Evolutionary conservation across 2,888 invertebrate genomes (phyloP), one percentile per base, ranked within the genome.

Genomic region (Allacma fusca): DNA sequence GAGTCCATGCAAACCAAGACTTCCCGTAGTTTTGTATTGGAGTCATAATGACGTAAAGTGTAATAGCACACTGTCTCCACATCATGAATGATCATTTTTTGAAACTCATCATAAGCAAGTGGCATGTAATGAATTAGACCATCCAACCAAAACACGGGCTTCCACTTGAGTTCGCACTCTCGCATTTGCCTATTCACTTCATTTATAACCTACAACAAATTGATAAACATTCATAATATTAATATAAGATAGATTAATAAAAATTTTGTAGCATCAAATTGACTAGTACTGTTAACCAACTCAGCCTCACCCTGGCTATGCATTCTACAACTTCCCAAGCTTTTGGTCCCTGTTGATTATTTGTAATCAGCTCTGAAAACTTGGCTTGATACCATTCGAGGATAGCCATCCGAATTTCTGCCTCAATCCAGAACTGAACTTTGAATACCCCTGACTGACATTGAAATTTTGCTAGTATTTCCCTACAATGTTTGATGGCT

Each of bases 21-120:
- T 44, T 62, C 59, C 29, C 82, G 64, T 2, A 83, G 57, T 29
- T 77, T 77, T 19, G 73, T 65, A 72, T 79, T 78, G 24, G 80
- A 79, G 59, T 78, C 71, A 24, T 75, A 80, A n/a, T 77, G 28
- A 16, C 44, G 13, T 1, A 82, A 74, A 50, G 82, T 64, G 23
- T 65, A 29, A 77, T 79, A 81, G 34, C 83, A 82, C 23, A 80
- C 44, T 1, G 76, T 44, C 76, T 83, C 83, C 50, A 84, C 80
- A 69, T 84, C 84, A 28, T 83, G 81, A 74, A 83, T 78, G 21
- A 83, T 78, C 81, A 83, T 80, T 71, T 84, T 84, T 44, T 84
- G 83, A 5, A 83, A 76, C 44, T 84, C 84, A 59, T 83, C 82
- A 57, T 80, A 84, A 0, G 80, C 78, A 1, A 82, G 44, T 0